phyloP scores from a whole-genome alignment of 2,113 vertebrate species.

The Formicarius rufipectus region DNA sequence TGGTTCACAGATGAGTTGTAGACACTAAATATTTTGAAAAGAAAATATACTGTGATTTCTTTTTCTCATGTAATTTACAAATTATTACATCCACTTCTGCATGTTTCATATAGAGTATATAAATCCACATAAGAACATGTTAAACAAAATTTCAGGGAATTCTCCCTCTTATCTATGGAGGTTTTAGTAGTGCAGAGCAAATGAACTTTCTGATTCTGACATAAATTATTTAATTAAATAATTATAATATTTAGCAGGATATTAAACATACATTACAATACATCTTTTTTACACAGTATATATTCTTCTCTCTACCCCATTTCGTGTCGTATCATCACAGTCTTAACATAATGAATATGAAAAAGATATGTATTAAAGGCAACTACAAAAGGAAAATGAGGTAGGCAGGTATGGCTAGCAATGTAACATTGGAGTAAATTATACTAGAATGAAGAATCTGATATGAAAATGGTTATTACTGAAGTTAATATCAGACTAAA shows the following conservation, averaged over 20 bases:
- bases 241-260: not conserved
- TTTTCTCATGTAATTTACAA: constrained; percentile 65
- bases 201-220: constrained; percentile 3
- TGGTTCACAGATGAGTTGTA: constrained; percentile 82
- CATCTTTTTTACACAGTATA: not conserved
- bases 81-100: constrained; percentile 30
- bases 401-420: not conserved
- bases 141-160: constrained; percentile 8
- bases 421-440: not conserved
- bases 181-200: not conserved
- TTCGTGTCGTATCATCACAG: not conserved
- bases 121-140: constrained; percentile 10
- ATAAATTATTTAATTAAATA: constrained; percentile 16
- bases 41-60: constrained; percentile 76
- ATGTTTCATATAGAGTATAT: constrained; percentile 5
- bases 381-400: not conserved
- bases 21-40: constrained; percentile 91
- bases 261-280: not conserved
- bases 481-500: constrained; percentile 11
- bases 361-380: not conserved
- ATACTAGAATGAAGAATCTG: not conserved
- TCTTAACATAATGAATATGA: not conserved
- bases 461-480: not conserved
- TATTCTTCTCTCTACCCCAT: not conserved
- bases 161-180: not conserved